Base-by-base conservation (phyloP, 2,888 invertebrate species). In the Drosophila pseudotalamancana region DNA sequence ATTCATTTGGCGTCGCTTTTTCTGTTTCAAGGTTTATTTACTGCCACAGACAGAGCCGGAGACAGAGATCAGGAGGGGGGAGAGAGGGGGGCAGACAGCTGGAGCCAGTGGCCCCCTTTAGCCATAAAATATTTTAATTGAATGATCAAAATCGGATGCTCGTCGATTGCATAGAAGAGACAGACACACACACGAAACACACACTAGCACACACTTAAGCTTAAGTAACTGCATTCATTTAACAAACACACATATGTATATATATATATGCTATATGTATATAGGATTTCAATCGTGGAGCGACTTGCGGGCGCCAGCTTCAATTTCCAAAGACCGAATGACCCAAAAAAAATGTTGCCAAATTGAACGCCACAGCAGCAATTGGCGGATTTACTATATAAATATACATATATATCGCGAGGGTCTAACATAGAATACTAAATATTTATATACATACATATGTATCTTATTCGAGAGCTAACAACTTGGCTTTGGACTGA, bases 131-230 rank as follows among this genome's bases (percentile, higher is more conserved):
- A 77, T 76, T 77, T 86, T 89, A 88, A 88, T 88, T 88, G 88
- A 89, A 88, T 89, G 88, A 88, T 88, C 79, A 76, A 86, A 89
- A 89, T 89, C 88, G 76, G 67, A 71, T 79, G 67, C 66, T 50
- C 34, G 27, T 37, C 66, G 55, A 50, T 59, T 70, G 67, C 60
- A 54, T 48, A 46, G 40, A 62, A 18, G 31, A 59, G 35, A 34
- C 23, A 43, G 4, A 19, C 16, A 25, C 31, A 14, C n/a, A 29
- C 6, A 27, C n/a, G n/a, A n/a, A n/a, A n/a, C n/a, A n/a, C n/a
- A n/a, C n/a, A n/a, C n/a, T n/a, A n/a, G n/a, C n/a, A n/a, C n/a
- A n/a, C n/a, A n/a, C n/a, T n/a, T n/a, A n/a, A n/a, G n/a, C n/a
- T n/a, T n/a, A n/a, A n/a, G n/a, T n/a, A 31, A 31, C 46, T 60